Evolutionary conservation across 1,140 invertebrate genomes (phyloP).

Genomic region (Ditylenchus dipsaci): DNA sequence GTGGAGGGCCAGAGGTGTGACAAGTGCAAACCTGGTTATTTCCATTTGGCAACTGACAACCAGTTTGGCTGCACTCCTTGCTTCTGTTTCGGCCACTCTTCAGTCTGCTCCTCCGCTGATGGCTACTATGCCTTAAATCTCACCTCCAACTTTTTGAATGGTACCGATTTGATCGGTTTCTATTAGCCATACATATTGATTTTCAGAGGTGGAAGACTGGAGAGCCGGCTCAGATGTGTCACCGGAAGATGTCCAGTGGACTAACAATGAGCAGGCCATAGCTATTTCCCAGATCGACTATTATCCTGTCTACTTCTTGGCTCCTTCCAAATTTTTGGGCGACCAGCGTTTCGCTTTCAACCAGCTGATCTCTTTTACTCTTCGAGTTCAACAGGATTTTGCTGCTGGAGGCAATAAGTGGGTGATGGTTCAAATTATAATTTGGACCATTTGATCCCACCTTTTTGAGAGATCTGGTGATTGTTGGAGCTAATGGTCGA

Average conservation of each 20-base stretch:
- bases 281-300: slow-evolving; percentile 68
- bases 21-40: slow-evolving; percentile 72
- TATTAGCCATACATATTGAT: not conserved
- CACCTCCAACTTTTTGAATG: slow-evolving; percentile 58
- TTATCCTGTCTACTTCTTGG: slow-evolving; percentile 74
- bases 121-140: slow-evolving; percentile 71
- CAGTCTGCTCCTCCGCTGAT: slow-evolving; percentile 76
- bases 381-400: slow-evolving; percentile 68
- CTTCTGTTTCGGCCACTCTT: slow-evolving; percentile 95
- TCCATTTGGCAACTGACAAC: slow-evolving; percentile 80
- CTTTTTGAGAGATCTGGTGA: slow-evolving; percentile 70
- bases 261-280: slow-evolving; percentile 72
- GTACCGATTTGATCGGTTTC: slow-evolving; percentile 1
- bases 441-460: not conserved
- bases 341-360: slow-evolving; percentile 91
- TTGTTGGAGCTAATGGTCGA: slow-evolving; percentile 74
- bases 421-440: not conserved
- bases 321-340: slow-evolving; percentile 72
- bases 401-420: slow-evolving; percentile 5
- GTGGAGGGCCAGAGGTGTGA: slow-evolving; percentile 87
- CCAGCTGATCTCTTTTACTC: slow-evolving; percentile 78
- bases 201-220: slow-evolving; percentile 76
- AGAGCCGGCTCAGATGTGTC: slow-evolving; percentile 60
- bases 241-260: slow-evolving; percentile 60
- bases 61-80: slow-evolving; percentile 93